A percentile compares a stretch with the other conserved stretches of the same genome.
Evolutionary conservation across 2,113 vertebrate genomes (phyloP).

Genomic region (Cyprinodon brontotheroides): DNA sequence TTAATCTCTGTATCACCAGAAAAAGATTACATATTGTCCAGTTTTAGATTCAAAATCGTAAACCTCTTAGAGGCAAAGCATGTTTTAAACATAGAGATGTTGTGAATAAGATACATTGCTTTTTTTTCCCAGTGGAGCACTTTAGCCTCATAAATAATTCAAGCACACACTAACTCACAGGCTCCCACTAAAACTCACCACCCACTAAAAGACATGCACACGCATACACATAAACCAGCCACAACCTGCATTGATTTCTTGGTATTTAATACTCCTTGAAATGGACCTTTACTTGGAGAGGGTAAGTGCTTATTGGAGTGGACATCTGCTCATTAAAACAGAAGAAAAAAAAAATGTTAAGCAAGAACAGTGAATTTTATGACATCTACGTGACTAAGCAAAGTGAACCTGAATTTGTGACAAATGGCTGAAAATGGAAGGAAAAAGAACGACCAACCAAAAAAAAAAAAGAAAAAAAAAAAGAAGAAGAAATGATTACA

Average conservation of each 20-base stretch:
- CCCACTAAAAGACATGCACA: constrained; percentile 27
- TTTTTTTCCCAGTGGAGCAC: constrained; percentile 62
- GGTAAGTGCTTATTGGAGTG: constrained; percentile 20
- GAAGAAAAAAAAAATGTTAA: constrained; percentile 3
- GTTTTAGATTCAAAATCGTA: constrained; percentile 20
- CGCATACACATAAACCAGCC: constrained; percentile 9
- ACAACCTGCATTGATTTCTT: constrained; percentile 43
- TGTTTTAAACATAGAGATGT: constrained; percentile 58
- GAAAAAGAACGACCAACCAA: constrained; percentile 11
- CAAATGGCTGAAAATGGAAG: constrained; percentile 24
- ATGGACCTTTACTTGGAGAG: constrained; percentile 39
- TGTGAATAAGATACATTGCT: constrained; percentile 61
- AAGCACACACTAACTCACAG: constrained; percentile 43
- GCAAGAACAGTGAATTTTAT: background rate
- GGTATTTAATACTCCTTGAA: constrained; percentile 46
- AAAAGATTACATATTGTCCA: constrained; percentile 1
- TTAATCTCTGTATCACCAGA: background rate
- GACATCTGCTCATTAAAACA: background rate
- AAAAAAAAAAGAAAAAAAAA: constrained; percentile 1
- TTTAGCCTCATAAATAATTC: constrained; percentile 73
- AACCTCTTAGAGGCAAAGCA: constrained; percentile 30
- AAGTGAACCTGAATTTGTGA: constrained; percentile 14
- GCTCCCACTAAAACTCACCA: constrained; percentile 33
- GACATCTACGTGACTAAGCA: constrained; percentile 8
- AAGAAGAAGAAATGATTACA: constrained; percentile 5